Percentiles rank a stretch among this genome's conserved stretches.
Conservation (phyloP, 2,113 vertebrate genomes). For the Elaphurus davidianus region DNA sequence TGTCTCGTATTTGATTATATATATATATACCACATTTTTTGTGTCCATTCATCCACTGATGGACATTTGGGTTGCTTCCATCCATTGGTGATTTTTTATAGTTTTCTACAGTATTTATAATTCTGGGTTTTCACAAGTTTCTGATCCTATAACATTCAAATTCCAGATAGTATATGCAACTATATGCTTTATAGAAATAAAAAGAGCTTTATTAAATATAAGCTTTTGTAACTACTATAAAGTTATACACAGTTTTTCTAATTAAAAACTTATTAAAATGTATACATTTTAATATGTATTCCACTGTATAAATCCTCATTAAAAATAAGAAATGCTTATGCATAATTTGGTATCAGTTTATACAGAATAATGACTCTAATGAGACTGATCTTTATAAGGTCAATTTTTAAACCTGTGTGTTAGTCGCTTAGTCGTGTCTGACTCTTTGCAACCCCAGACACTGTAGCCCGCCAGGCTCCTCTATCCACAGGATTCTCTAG, state of each 20-base stretch:
- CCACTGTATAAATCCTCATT: neutral
- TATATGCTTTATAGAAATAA: neutral
- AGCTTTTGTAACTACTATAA: neutral
- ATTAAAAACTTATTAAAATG: neutral
- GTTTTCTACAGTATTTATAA: neutral
- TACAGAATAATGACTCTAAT: neutral
- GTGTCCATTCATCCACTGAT: neutral
- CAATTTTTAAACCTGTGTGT: neutral
- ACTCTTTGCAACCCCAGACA: neutral
- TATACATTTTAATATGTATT: neutral
- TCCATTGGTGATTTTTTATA: neutral
- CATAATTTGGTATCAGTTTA: neutral
- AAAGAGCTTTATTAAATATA: neutral
- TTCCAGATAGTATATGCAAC: neutral
- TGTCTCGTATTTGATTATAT: neutral
- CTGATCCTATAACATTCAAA: neutral
- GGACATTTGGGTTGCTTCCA: neutral
- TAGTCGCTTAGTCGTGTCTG: neutral
- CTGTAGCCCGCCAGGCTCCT: neutral
- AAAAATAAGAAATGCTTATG: neutral
- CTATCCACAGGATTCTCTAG: neutral
- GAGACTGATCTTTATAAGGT: neutral
- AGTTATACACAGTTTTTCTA: neutral
- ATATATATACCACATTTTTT: neutral
- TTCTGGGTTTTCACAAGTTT: neutral